These are phyloP conservation scores for Mirza zaza DNA, from an alignment of 2,113 vertebrate species.

Conservation along the genomic window DNA sequence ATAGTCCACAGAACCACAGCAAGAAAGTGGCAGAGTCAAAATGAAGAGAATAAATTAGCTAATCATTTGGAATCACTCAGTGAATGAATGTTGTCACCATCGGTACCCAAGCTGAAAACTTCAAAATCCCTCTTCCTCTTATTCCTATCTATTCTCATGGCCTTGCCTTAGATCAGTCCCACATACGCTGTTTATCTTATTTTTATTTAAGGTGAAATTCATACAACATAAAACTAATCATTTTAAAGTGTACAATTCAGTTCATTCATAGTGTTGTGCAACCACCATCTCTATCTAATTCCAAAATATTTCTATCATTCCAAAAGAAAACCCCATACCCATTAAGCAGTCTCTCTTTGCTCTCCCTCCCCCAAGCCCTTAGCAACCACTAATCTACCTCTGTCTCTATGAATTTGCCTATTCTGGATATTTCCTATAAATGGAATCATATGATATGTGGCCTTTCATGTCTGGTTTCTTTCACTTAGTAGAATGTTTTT, in stretches of 20 bases:
- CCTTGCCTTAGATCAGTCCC: background rate
- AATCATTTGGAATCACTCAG: background rate
- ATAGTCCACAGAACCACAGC: background rate
- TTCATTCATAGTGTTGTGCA: too few relatives aligned
- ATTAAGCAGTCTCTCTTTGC: background rate
- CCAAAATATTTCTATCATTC: background rate
- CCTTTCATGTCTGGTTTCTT: background rate
- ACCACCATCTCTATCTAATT: background rate
- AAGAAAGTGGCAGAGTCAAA: background rate
- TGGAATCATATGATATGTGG: background rate
- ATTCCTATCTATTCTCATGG: background rate
- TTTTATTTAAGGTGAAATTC: background rate
- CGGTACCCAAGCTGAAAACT: background rate
- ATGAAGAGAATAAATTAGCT: background rate
- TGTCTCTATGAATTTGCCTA: background rate
- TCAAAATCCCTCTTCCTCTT: background rate
- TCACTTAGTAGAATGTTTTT: background rate
- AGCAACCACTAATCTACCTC: background rate
- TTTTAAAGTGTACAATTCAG: background rate
- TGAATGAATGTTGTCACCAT: background rate
- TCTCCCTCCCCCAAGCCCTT: background rate
- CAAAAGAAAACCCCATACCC: background rate
- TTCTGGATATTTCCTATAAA: background rate
- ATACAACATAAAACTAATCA: background rate
- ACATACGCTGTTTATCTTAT: background rate